These are phyloP conservation scores for Acleris sparsana DNA, from an alignment of 2,888 invertebrate genomes.

Conservation along the genomic window DNA sequence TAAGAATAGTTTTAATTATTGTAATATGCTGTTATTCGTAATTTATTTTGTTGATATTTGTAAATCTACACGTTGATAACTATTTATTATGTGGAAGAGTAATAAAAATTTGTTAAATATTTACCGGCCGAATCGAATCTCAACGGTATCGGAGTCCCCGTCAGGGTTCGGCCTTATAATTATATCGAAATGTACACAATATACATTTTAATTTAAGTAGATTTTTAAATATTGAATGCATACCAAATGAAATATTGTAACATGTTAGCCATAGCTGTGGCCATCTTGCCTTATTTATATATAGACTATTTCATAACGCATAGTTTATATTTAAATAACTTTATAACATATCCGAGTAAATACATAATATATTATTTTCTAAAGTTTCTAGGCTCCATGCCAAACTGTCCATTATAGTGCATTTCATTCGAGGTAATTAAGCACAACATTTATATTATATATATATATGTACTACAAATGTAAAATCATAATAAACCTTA, in stretches of 20 bases:
- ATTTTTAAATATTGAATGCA: constrained; percentile 60
- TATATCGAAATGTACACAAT: constrained; percentile 73
- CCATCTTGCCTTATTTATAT: constrained; percentile 78
- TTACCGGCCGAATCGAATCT: constrained; percentile 70
- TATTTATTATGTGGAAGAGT: constrained; percentile 81
- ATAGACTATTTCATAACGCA: constrained; percentile 47
- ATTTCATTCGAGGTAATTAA: constrained; percentile 79
- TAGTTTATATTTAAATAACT: constrained; percentile 35
- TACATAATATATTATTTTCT: constrained; percentile 31
- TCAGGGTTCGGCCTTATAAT: constrained; percentile 66
- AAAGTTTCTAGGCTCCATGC: constrained; percentile 52
- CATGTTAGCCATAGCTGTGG: constrained; percentile 76
- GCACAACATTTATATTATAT: constrained; percentile 76
- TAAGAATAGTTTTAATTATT: constrained; percentile 73
- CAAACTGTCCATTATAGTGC: constrained; percentile 77
- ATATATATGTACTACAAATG: constrained; percentile 49
- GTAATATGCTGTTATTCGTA: constrained; percentile 83
- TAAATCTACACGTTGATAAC: constrained; percentile 83
- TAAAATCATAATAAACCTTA: constrained; percentile 77
- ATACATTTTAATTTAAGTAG: constrained; percentile 67
- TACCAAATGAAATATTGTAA: constrained; percentile 65
- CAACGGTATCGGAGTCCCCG: constrained; percentile 53
- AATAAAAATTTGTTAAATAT: constrained; percentile 81
- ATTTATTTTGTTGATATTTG: constrained; percentile 84
- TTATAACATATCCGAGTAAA: constrained; percentile 28